Evolutionary conservation across 2,888 invertebrate species (phyloP).

Genomic region (Rhorus exstirpatorius): DNA sequence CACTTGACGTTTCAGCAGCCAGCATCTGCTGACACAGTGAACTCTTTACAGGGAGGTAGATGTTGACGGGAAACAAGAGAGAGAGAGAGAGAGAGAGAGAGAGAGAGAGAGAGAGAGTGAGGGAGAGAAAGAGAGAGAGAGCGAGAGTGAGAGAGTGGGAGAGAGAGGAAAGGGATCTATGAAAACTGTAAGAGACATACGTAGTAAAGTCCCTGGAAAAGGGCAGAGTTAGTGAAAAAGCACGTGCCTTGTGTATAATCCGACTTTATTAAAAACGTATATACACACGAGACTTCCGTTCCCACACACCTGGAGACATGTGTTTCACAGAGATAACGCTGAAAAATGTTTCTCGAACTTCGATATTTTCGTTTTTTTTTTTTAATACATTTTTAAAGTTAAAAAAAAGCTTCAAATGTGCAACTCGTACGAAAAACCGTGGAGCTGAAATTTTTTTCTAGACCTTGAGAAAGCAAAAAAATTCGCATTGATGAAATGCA

Average conservation of each 20-base stretch:
- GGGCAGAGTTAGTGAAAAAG: constrained; percentile 55
- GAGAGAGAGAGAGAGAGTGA: constrained; percentile 30
- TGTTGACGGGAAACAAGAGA: constrained; percentile 44
- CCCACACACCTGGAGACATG: not conserved
- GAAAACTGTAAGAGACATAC: constrained; percentile 54
- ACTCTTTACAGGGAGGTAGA: constrained; percentile 76
- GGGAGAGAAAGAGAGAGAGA: constrained; percentile 44
- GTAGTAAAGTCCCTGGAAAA: constrained; percentile 58
- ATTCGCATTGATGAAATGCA: too few species aligned
- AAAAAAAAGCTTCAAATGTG: too few species aligned
- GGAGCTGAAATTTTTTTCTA: too few species aligned
- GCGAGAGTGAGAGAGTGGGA: constrained; percentile 51
- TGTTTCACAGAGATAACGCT: not conserved
- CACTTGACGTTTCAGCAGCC: constrained; percentile 81
- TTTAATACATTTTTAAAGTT: not conserved
- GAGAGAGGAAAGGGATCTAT: constrained; percentile 10
- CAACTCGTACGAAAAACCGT: too few species aligned
- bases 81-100: constrained; percentile 49
- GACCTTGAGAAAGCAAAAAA: too few species aligned
- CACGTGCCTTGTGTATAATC: constrained; percentile 74
- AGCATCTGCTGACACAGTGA: constrained; percentile 83
- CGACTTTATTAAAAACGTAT: constrained; percentile 76
- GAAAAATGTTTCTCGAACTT: constrained; percentile 8
- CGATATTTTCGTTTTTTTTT: not conserved
- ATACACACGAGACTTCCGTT: not conserved